A percentile compares a stretch with the other conserved stretches of the same genome.
Conservation (phyloP, 2,888 invertebrate species). For the Spisula subtruncata region DNA sequence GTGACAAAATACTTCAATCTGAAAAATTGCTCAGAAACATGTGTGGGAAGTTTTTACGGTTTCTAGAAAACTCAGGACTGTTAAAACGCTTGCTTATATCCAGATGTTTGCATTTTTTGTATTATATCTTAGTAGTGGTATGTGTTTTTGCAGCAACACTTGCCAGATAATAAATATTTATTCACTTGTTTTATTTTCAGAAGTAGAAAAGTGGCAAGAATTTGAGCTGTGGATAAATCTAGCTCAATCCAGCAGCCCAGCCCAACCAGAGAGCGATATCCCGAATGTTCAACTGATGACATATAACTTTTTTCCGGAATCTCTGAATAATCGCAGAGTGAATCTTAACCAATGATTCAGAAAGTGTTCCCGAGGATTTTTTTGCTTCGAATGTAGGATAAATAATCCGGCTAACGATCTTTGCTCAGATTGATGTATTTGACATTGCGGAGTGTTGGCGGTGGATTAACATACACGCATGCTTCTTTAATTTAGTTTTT, state of each 20-base stretch:
- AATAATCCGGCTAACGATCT: neutral
- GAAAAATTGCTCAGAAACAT: no score
- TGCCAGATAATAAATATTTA: constrained; percentile 12
- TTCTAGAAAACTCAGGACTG: neutral
- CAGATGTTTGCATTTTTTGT: neutral
- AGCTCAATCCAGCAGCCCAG: neutral
- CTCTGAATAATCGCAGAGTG: neutral
- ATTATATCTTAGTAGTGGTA: neutral
- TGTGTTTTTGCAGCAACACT: neutral
- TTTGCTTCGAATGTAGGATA: neutral
- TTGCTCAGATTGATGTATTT: neutral
- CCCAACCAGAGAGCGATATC: neutral
- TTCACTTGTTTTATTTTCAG: constrained; percentile 11
- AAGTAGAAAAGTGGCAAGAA: neutral
- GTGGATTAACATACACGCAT: neutral
- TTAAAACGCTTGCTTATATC: neutral
- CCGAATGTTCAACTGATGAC: constrained; percentile 7
- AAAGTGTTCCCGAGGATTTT: neutral
- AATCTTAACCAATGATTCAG: neutral
- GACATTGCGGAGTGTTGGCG: neutral
- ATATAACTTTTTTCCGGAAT: neutral
- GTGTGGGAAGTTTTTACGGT: no score
- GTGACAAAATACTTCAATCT: no score
- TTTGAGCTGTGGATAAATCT: neutral
- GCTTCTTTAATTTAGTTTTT: no score